Base-by-base conservation (phyloP, 30 jellyfish, hydroid and myxozoan genomes). In the Catostylus mosaicus region DNA sequence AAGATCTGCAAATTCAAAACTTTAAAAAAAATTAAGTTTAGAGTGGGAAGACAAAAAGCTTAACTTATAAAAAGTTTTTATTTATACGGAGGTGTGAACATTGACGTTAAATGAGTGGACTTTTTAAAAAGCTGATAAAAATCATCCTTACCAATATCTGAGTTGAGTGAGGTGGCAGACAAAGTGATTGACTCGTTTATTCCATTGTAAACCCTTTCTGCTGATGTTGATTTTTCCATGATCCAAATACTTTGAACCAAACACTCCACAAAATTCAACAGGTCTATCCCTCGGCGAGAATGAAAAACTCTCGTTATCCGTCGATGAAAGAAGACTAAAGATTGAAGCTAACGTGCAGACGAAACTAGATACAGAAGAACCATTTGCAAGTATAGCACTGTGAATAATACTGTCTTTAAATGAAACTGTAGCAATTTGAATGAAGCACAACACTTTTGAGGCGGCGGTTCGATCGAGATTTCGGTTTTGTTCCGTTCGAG, bases 151-250 rank as follows among this genome's bases (percentile, higher is more conserved):
- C 92, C 92, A 34, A 52, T 4, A 29, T 82, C 92, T 26, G 86
- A 70, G 26, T 70, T 30, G 9, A 82, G 43, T 3, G 92, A 82
- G 45, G 80, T 54, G 11, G 73, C 86, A 22, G 92, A 82, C 16
- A 80, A 82, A 33, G 63, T 37, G 8, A 82, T 82, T 2, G 92
- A 82, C 38, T 82, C 80, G 56, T 82, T 46, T 23, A 82, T 82
- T 27, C 83, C 92, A 56, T 63, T 43, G 75, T 69, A 69, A 20
- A 82, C 80, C 36, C 77, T 57, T 4, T 51, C 75, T 0, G 77
- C n/a, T 14, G 67, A 1, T 5, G 30, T 46, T 1, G 86, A 22
- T 12, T 54, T 74, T 9, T 59, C 92, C 92, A 82, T 82, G 9
- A n/a, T 54, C 67, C 31, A 54, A n/a, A 3, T 14, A n/a, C 31